Evolutionary conservation across 2,888 invertebrate genomes (phyloP).

Genomic region (Conchocele bisecta): DNA sequence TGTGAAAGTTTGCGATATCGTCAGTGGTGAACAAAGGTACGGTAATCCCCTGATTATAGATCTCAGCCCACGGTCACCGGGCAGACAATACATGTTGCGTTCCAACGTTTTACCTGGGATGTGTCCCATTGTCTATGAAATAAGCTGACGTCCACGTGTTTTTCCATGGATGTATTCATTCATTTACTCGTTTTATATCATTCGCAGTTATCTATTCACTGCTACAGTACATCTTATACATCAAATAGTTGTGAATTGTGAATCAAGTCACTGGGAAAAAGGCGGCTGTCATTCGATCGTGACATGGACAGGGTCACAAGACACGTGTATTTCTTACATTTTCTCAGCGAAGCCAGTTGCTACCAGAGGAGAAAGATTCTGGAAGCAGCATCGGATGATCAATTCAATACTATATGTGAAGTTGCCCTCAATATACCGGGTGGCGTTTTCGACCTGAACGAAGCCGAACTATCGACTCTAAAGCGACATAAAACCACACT

Average conservation of each 20-base stretch:
- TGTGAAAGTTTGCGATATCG: conserved; percentile 1
- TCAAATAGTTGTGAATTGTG: no score
- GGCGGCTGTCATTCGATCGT: no score
- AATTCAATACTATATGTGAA: not conserved
- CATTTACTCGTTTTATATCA: no score
- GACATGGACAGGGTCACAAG: conserved; percentile 8
- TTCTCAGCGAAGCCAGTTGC: not conserved
- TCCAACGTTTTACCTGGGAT: not conserved
- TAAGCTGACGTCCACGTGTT: no score
- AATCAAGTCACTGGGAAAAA: no score
- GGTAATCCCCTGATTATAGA: conserved; percentile 18
- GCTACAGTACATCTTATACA: no score
- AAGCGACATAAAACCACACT: conserved; percentile 3
- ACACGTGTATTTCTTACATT: not conserved
- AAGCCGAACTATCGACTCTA: not conserved
- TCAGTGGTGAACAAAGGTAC: not conserved
- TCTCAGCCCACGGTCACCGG: not conserved
- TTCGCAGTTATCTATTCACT: no score
- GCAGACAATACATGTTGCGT: not conserved
- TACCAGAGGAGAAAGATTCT: conserved; percentile 1
- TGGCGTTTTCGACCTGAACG: conserved; percentile 1
- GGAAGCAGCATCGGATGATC: not conserved
- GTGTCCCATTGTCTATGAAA: not conserved
- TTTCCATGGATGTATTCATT: no score
- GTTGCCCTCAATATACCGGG: not conserved